A percentile compares a stretch with the other conserved stretches of the same genome.
Evolutionary conservation across 2,888 invertebrate species (phyloP).

Genomic region (Hemithea aestivaria): DNA sequence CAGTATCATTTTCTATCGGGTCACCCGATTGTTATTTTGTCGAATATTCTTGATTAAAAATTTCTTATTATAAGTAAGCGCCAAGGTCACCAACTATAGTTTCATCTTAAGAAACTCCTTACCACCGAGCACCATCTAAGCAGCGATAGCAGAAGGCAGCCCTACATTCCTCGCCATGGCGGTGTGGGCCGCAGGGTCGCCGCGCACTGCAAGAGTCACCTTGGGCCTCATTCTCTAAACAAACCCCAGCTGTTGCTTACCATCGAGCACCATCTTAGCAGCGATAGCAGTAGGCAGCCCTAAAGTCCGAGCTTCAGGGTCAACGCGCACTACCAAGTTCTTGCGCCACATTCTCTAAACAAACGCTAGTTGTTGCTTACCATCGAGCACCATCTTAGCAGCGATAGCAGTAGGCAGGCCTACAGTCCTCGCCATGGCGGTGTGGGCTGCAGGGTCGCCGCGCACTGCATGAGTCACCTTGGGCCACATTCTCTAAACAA

Average conservation of each 20-base stretch:
- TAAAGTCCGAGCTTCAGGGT: slow-evolving; percentile 81
- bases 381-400: slow-evolving; percentile 97
- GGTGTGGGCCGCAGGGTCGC: slow-evolving; percentile 88
- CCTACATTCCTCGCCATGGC: slow-evolving; percentile 88
- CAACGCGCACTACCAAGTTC: slow-evolving; percentile 94
- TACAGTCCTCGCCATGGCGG: slow-evolving; percentile 90
- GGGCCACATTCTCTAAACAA: slow-evolving; percentile 87
- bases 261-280: slow-evolving; percentile 97
- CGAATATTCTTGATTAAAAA: no score
- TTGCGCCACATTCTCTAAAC: no score
- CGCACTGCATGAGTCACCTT: slow-evolving; percentile 94
- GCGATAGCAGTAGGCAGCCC: slow-evolving; percentile 95
- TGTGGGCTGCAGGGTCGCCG: slow-evolving; percentile 88
- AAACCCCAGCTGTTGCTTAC: slow-evolving; percentile 86
- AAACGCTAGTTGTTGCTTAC: no score
- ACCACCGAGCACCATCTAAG: slow-evolving; percentile 99
- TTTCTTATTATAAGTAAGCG: no score
- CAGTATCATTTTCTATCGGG: no score
- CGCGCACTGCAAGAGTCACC: slow-evolving; percentile 94
- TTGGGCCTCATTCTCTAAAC: no score
- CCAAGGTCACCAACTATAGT: no score
- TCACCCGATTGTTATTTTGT: no score
- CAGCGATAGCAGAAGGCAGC: slow-evolving; percentile 96
- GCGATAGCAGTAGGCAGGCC: slow-evolving; percentile 95
- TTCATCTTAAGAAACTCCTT: no score